Percentiles rank a stretch among this genome's conserved stretches.
phyloP scores from a whole-genome alignment of 2,113 vertebrate genomes.

The Urocolius indicus region DNA sequence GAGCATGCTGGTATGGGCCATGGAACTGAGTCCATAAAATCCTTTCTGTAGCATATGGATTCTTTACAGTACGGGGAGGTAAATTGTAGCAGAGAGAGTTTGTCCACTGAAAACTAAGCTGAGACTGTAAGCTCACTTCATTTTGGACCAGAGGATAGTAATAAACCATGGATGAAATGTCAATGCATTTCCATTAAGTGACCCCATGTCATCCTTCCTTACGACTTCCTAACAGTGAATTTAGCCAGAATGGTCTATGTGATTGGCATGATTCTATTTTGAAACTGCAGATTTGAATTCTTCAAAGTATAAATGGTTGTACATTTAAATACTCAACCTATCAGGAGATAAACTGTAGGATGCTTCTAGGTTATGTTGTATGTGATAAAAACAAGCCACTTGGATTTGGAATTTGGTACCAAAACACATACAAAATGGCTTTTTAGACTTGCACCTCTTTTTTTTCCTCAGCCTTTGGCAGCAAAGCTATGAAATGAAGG shows the following conservation, averaged over 20 bases:
- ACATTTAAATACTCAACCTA: neutral
- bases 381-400: neutral
- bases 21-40: neutral
- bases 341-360: neutral
- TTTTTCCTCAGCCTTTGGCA: neutral
- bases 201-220: conserved; percentile 12
- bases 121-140: neutral
- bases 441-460: neutral
- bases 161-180: conserved; percentile 32
- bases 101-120: neutral
- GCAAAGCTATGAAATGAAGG: neutral
- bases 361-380: neutral
- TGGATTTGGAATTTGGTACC: neutral
- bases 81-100: neutral
- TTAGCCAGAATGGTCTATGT: neutral
- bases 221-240: neutral
- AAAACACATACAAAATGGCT: neutral
- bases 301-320: neutral
- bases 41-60: neutral
- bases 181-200: conserved; percentile 1
- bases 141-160: neutral
- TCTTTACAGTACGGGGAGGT: neutral
- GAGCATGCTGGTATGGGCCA: neutral
- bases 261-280: conserved; percentile 9
- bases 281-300: conserved; percentile 15